Evolutionary conservation across 1,140 invertebrate species (phyloP), one percentile per base, ranked within the genome.

Genomic region (Aradophagus sp.): DNA sequence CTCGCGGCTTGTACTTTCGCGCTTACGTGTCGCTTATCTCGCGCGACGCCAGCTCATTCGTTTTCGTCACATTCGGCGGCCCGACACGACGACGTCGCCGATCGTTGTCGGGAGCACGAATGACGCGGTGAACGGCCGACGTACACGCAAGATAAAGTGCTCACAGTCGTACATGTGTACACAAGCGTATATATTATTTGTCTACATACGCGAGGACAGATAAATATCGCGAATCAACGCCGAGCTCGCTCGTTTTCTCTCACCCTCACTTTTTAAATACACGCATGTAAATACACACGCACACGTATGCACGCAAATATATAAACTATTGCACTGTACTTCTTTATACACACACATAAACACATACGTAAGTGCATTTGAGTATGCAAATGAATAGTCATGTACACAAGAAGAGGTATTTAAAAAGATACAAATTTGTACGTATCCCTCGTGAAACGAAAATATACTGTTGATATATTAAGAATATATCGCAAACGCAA

Each of bases 191-290:
- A 59, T 59, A 63, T 59, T 59, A 63, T 74, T 74, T 69, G 71
- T 62, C 59, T 48, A 47, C 50, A 63, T 44, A 45, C 67, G 38
- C 63, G 50, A 47, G 14, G 67, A 67, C 59, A 68, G 73, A 74
- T 74, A 74, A 70, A 74, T 71, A 74, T 74, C 73, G 63, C 62
- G 58, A 61, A 67, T 74, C 61, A 67, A 70, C 72, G 56, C 44
- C 35, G 20, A 17, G 15, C 50, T 41, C 26, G 23, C 4, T 56
- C 34, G 10, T 26, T 35, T 15, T 38, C 59, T 8, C 19, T 12
- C 31, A 8, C 4, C 0, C 29, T 12, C 15, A 14, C 12, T 1
- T n/a, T n/a, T n/a, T n/a, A n/a, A n/a, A n/a, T n/a, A n/a, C n/a
- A n/a, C n/a, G n/a, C n/a, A n/a, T n/a, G n/a, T n/a, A n/a, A n/a